Conservation (phyloP, 2,797 vertebrate genomes). For the Leptodactylus fallax region DNA sequence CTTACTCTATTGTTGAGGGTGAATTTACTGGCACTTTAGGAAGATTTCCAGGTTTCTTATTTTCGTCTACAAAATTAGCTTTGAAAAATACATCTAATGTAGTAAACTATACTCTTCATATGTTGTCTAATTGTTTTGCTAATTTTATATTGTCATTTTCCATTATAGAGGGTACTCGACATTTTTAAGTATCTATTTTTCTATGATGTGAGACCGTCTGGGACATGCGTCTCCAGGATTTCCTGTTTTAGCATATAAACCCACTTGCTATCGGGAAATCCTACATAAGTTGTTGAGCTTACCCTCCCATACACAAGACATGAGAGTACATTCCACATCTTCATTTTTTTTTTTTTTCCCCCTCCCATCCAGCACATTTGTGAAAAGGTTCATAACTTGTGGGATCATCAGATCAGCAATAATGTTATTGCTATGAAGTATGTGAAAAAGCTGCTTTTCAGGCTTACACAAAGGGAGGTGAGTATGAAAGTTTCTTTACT, state of each 20-base stretch:
- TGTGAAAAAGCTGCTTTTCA: conserved; percentile 70
- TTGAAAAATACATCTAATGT: too few relatives aligned
- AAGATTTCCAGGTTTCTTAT: too few relatives aligned
- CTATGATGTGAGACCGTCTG: not conserved
- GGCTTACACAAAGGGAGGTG: conserved; percentile 74
- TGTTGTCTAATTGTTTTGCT: too few relatives aligned
- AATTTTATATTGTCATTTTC: not conserved
- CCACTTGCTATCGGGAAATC: conserved; percentile 37
- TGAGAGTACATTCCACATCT: conserved; percentile 39
- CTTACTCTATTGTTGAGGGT: not conserved
- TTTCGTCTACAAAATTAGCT: too few relatives aligned
- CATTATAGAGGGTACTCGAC: not conserved
- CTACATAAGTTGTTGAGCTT: conserved; percentile 10
- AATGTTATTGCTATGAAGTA: conserved; percentile 75
- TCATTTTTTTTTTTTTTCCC: not conserved
- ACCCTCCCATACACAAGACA: not conserved
- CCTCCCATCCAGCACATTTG: conserved; percentile 70
- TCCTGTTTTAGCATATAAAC: conserved; percentile 40
- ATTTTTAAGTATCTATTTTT: not conserved
- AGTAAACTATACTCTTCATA: too few relatives aligned
- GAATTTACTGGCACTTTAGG: too few relatives aligned
- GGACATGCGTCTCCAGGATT: conserved; percentile 41
- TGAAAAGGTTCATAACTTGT: conserved; percentile 73
- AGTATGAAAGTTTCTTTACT: conserved; percentile 42
- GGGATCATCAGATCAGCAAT: conserved; percentile 76